Conservation (phyloP, 2,113 vertebrate species). For the Engraulis encrasicolus region DNA sequence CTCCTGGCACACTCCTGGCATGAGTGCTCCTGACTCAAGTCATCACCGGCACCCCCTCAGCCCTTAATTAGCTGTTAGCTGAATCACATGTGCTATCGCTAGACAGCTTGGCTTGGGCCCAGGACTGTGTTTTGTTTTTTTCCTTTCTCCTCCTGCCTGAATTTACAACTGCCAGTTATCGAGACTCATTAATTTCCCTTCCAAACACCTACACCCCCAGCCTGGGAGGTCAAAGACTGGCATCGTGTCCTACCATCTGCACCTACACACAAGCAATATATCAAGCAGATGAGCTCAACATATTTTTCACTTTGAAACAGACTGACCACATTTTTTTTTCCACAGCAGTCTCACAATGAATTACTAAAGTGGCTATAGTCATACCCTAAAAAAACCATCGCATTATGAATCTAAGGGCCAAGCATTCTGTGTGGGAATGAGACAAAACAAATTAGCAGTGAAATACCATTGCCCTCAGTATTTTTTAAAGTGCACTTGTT, state of each 20-base stretch:
- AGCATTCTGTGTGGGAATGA: background rate
- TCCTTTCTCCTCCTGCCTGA: background rate
- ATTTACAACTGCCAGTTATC: slow-evolving; percentile 14
- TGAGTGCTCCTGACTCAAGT: background rate
- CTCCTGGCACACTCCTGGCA: background rate
- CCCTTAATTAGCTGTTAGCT: slow-evolving; percentile 3
- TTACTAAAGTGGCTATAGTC: background rate
- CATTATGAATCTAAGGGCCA: background rate
- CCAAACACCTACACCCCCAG: slow-evolving; percentile 12
- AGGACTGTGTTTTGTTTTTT: background rate
- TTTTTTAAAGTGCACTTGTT: slow-evolving; percentile 7
- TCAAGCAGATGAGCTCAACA: background rate
- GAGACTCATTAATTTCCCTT: background rate
- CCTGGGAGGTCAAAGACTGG: slow-evolving; percentile 20
- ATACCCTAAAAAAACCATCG: background rate
- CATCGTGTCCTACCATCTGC: slow-evolving; percentile 9
- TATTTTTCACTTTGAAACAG: slow-evolving; percentile 2
- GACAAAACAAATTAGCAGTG: background rate
- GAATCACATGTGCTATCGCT: slow-evolving; percentile 21
- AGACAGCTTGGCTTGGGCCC: background rate
- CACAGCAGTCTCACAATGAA: background rate
- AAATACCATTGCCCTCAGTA: background rate
- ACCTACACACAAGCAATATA: background rate
- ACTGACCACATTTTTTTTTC: background rate
- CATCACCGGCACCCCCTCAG: slow-evolving; percentile 1